Evolutionary conservation across 2,113 vertebrate genomes (phyloP).

Genomic region (Triplophysa dalaica): DNA sequence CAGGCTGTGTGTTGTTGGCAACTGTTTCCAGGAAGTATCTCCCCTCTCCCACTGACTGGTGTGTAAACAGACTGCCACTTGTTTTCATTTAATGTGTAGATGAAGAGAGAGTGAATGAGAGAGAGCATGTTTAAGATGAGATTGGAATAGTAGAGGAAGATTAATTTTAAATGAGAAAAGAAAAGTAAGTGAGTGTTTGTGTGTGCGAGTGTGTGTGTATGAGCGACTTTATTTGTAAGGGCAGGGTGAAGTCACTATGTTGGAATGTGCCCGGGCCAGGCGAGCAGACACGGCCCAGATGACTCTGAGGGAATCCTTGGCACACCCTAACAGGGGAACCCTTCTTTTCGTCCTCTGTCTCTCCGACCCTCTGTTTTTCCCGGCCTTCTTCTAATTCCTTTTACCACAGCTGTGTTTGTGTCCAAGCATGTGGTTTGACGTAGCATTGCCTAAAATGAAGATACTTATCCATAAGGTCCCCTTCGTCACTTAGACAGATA

Average conservation of each 20-base stretch:
- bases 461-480: neutral
- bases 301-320: slow-evolving; percentile 83
- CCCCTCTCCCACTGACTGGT: slow-evolving; percentile 63
- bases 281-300: slow-evolving; percentile 69
- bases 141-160: slow-evolving; percentile 20
- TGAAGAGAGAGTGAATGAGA: slow-evolving; percentile 32
- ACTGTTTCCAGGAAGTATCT: slow-evolving; percentile 80
- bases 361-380: slow-evolving; percentile 34
- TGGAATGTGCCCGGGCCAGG: slow-evolving; percentile 78
- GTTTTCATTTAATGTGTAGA: slow-evolving; percentile 65
- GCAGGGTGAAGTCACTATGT: slow-evolving; percentile 69
- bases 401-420: slow-evolving; percentile 62
- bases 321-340: slow-evolving; percentile 73
- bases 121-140: slow-evolving; percentile 37
- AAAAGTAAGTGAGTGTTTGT: neutral
- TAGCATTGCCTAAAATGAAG: slow-evolving; percentile 59
- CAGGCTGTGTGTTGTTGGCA: slow-evolving; percentile 72
- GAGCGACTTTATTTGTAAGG: slow-evolving; percentile 28
- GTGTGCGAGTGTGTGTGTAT: slow-evolving; percentile 24
- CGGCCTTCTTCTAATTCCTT: slow-evolving; percentile 28
- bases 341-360: slow-evolving; percentile 50
- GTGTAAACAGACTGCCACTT: slow-evolving; percentile 73
- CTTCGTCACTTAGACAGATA: neutral
- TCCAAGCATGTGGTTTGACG: slow-evolving; percentile 52
- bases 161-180: slow-evolving; percentile 32